Evolutionary conservation across 2,888 invertebrate genomes (phyloP).

Genomic region (Nomada fabriciana): DNA sequence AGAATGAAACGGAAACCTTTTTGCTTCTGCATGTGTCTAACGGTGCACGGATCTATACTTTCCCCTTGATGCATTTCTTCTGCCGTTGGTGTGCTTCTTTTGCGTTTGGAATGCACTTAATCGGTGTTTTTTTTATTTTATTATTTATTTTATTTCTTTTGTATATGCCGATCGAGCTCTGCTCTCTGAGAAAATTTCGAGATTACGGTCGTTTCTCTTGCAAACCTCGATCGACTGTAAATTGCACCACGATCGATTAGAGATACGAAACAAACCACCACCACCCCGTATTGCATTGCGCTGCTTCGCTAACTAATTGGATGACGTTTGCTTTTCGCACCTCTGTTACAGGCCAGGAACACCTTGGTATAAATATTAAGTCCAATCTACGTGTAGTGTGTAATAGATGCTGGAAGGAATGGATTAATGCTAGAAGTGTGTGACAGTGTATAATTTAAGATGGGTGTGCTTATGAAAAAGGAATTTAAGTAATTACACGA

Average conservation of each 20-base stretch:
- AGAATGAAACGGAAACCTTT: background rate
- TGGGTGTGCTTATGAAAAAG: background rate
- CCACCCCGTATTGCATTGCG: background rate
- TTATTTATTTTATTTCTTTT: background rate
- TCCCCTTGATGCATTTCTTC: background rate
- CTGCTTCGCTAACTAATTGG: slow-evolving; percentile 18
- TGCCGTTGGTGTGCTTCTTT: background rate
- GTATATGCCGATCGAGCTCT: no score
- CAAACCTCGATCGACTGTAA: no score
- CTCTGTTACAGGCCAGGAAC: slow-evolving; percentile 15
- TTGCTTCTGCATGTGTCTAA: background rate
- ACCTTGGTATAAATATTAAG: slow-evolving; percentile 4
- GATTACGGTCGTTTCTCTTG: background rate
- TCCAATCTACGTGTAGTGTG: slow-evolving; percentile 1
- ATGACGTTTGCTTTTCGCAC: slow-evolving; percentile 1
- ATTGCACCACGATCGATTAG: background rate
- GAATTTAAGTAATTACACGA: background rate
- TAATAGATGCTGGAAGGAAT: background rate
- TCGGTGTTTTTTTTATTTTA: background rate
- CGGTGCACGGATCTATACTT: background rate
- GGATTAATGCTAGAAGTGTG: background rate
- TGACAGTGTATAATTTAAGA: background rate
- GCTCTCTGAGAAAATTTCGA: no score
- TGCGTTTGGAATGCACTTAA: background rate
- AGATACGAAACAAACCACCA: background rate